Evolutionary conservation across 2,113 vertebrate species (phyloP).

Genomic region (Coregonus clupeaformis): DNA sequence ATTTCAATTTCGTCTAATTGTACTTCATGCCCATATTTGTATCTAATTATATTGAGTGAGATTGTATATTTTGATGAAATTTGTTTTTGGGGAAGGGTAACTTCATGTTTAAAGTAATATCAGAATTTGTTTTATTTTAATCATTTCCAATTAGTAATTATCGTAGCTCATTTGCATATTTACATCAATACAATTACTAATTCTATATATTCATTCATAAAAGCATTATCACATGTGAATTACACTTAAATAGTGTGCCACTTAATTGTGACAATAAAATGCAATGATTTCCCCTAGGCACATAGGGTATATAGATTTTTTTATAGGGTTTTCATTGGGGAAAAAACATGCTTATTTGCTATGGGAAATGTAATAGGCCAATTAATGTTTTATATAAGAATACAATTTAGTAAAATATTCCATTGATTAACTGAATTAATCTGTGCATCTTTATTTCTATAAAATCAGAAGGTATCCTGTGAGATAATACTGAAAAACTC

Average conservation of each 20-base stretch:
- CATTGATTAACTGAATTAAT: background rate
- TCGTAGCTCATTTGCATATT: conserved; percentile 21
- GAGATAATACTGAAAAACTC: conserved; percentile 29
- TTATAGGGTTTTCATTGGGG: background rate
- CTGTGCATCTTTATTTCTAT: conserved; percentile 4
- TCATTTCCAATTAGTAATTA: conserved; percentile 8
- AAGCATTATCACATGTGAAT: conserved; percentile 18
- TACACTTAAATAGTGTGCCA: conserved; percentile 6
- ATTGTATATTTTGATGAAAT: background rate
- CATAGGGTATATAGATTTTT: conserved; percentile 3
- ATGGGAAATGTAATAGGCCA: background rate
- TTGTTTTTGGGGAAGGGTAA: background rate
- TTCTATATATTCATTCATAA: conserved; percentile 26
- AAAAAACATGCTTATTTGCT: conserved; percentile 14
- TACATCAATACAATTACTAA: conserved; percentile 3
- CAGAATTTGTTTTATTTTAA: background rate
- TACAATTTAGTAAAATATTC: background rate
- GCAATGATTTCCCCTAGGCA: conserved; percentile 1
- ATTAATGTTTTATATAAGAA: background rate
- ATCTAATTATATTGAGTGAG: background rate
- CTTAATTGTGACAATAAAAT: background rate
- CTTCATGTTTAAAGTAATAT: background rate
- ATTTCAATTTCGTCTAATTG: background rate
- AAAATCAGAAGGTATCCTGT: conserved; percentile 12
- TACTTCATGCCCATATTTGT: background rate